These are phyloP conservation scores for Oreohelix idahoensis DNA, from an alignment of 1,140 invertebrate genomes.

Conservation along the genomic window DNA sequence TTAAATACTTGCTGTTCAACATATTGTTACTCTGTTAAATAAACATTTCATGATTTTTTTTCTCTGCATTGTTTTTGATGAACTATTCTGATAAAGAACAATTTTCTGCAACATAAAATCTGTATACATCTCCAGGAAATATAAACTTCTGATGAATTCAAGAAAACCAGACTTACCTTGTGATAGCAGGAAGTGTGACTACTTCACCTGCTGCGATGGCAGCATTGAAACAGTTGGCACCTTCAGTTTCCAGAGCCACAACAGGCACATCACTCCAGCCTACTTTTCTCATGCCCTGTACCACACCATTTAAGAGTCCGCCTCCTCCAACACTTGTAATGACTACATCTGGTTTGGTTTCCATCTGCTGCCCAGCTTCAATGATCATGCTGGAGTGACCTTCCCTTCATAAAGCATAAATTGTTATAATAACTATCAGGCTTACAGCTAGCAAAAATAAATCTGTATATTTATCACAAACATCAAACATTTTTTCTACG, in stretches of 20 bases:
- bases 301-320: slow-evolving; percentile 71
- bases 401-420: slow-evolving; percentile 70
- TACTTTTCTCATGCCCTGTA: slow-evolving; percentile 67
- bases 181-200: slow-evolving; percentile 59
- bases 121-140: too few relatives aligned
- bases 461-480: too few relatives aligned
- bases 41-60: too few relatives aligned
- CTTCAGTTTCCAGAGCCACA: slow-evolving; percentile 20
- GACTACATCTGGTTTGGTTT: slow-evolving; percentile 71
- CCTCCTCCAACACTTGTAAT: slow-evolving; percentile 75
- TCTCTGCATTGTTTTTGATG: too few relatives aligned
- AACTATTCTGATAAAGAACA: too few relatives aligned
- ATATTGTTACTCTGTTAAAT: too few relatives aligned
- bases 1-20: too few relatives aligned
- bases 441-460: too few relatives aligned
- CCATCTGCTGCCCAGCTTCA: slow-evolving; percentile 72
- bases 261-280: slow-evolving; percentile 69
- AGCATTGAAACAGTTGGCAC: slow-evolving; percentile 31
- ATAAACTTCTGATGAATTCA: too few relatives aligned
- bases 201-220: slow-evolving; percentile 9
- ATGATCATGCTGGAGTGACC: slow-evolving; percentile 74
- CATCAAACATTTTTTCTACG: too few relatives aligned
- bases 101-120: too few relatives aligned
- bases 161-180: slow-evolving; percentile 74
- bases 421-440: not conserved